Evolutionary conservation across 2,797 vertebrate genomes (phyloP), one percentile per base, ranked within the genome.

Genomic region (Cossypha caffra): DNA sequence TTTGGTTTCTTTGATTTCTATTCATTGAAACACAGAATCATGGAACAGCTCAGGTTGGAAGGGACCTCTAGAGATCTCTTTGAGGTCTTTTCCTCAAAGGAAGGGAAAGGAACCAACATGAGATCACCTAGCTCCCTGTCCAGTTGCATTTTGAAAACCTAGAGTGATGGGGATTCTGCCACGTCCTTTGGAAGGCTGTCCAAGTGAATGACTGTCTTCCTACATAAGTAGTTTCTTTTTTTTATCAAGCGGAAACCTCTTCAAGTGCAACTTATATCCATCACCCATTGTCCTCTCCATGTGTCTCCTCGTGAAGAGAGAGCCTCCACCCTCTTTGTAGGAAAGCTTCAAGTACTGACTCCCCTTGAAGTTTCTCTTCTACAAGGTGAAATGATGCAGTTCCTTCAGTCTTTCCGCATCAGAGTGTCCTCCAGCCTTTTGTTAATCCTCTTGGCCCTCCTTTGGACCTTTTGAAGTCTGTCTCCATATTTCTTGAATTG

Each of bases 361-460:
- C 6, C 7, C 11, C 10, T 37, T 48, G 17, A 82, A 29, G 10
- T 47, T 66, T 50, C 35, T 51, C 55, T 59, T 62, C 21, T 23
- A 5, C 0, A 4, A 16, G 3, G 2, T 57, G 47, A 57, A 77
- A 62, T 48, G 3, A 5, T 9, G 1, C 33, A 48, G 1, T 16
- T 88, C 24, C 31, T 51, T 75, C 26, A 68, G 13, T 26, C 17
- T 63, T 90, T 47, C 40, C 5, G 37, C 14, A 35, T 3, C 26
- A 20, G 5, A 20, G 5, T 5, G 16, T 17, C 40, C 21, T 79
- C 51, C 50, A 58, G 15, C 5, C 5, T 18, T 61, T 42, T 67
- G 6, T 19, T 38, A 47, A 47, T 59, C 5, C 40, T 66, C 50
- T 43, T 40, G 35, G 21, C 7, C 25, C 21, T 40, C 14, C 12